Percentiles rank a stretch among this genome's conserved stretches.
Evolutionary conservation across 2,797 vertebrate genomes (phyloP).

Genomic region (Leptodactylus fallax): DNA sequence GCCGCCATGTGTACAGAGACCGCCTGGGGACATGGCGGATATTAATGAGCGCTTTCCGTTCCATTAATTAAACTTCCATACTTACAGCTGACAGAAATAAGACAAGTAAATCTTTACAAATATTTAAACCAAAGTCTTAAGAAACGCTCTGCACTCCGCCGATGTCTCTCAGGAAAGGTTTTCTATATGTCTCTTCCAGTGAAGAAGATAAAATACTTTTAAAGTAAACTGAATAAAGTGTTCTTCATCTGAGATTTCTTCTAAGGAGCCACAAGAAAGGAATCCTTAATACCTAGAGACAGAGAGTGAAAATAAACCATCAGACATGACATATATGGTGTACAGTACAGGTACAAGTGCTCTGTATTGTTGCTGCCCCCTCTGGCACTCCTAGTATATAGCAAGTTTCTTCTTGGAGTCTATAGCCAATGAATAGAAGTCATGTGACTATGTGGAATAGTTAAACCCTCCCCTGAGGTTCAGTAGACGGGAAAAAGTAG

Average conservation of each 20-base stretch:
- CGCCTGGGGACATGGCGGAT: not conserved
- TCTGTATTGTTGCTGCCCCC: not conserved
- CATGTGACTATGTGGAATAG: not conserved
- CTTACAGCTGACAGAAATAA: slow-evolving; percentile 38
- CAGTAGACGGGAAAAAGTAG: not conserved
- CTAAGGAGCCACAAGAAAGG: slow-evolving; percentile 8
- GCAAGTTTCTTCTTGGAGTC: not conserved
- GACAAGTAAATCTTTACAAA: slow-evolving; percentile 49
- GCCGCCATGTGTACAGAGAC: not conserved
- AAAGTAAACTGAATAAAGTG: slow-evolving; percentile 12
- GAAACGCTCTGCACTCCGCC: not conserved
- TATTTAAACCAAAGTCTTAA: slow-evolving; percentile 31
- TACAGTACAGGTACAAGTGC: not conserved
- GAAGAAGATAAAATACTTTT: slow-evolving; percentile 23
- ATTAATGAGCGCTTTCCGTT: slow-evolving; percentile 20
- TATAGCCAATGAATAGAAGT: not conserved
- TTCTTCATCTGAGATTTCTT: not conserved
- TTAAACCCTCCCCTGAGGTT: not conserved
- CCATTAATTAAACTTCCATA: slow-evolving; percentile 10
- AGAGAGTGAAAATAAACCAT: not conserved
- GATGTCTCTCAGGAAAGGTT: slow-evolving; percentile 25
- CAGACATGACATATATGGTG: not conserved
- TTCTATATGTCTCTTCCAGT: not conserved
- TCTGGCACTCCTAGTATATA: not conserved
- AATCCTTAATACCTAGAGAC: not conserved